phyloP scores from a whole-genome alignment of 2,888 invertebrate genomes.

The Nemotelus pantherinus region DNA sequence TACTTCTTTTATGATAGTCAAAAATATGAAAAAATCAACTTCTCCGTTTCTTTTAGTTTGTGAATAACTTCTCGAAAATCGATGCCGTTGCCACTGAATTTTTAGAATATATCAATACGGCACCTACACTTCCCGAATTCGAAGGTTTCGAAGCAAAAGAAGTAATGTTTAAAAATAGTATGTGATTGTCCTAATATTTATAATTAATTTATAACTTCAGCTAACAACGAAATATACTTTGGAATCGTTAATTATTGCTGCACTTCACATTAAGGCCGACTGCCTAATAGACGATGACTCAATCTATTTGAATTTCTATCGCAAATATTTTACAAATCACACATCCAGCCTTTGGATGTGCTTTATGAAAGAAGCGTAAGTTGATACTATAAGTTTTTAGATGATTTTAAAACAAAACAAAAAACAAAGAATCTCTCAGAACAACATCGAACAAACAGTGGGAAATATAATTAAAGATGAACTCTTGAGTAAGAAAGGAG shows the following conservation, averaged over 20 bases:
- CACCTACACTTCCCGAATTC: conserved; percentile 20
- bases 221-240: conserved; percentile 48
- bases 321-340: conserved; percentile 45
- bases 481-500: neutral
- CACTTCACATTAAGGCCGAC: conserved; percentile 48
- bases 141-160: conserved; percentile 50
- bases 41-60: conserved; percentile 35
- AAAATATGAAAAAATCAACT: neutral
- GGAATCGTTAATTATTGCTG: conserved; percentile 45
- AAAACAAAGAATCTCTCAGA: conserved; percentile 31
- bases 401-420: conserved; percentile 28
- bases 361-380: conserved; percentile 37
- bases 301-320: conserved; percentile 41
- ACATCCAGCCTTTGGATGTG: conserved; percentile 43
- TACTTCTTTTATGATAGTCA: too few relatives aligned
- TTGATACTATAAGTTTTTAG: conserved; percentile 19
- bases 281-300: conserved; percentile 48
- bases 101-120: conserved; percentile 48
- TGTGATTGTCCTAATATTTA: conserved; percentile 32
- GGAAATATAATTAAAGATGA: conserved; percentile 14
- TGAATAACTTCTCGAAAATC: conserved; percentile 33
- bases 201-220: conserved; percentile 43
- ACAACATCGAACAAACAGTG: conserved; percentile 28
- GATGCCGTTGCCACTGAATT: conserved; percentile 39
- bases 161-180: conserved; percentile 32